Conservation (phyloP, 2,888 invertebrate genomes). For the Psylliodes chrysocephalus region DNA sequence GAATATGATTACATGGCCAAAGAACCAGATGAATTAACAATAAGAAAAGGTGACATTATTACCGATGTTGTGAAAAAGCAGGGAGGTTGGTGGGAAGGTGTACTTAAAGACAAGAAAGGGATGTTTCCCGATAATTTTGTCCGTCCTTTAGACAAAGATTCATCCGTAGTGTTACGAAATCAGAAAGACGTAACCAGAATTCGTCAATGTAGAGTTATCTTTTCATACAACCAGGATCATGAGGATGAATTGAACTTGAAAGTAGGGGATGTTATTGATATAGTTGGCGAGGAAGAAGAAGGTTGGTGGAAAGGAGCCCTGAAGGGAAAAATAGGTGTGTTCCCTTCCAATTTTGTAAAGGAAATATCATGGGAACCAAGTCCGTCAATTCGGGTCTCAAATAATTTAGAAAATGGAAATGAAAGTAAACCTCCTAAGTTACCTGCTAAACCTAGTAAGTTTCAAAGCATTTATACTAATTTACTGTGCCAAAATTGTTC, state of each 20-base stretch:
- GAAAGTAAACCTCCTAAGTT: constrained; percentile 71
- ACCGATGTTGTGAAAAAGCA: constrained; percentile 80
- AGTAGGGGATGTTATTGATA: constrained; percentile 90
- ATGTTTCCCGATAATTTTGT: constrained; percentile 97
- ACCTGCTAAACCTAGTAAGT: constrained; percentile 81
- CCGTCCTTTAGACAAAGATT: constrained; percentile 64
- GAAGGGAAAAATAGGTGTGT: constrained; percentile 87
- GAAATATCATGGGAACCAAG: constrained; percentile 57
- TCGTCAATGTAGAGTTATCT: constrained; percentile 85
- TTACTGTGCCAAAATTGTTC: too few relatives aligned
- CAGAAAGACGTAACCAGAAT: constrained; percentile 60
- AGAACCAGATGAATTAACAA: constrained; percentile 85
- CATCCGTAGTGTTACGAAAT: constrained; percentile 53
- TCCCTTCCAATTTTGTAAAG: constrained; percentile 94
- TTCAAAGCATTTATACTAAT: too few relatives aligned
- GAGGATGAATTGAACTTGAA: constrained; percentile 90
- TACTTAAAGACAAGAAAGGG: constrained; percentile 80
- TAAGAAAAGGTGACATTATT: constrained; percentile 85
- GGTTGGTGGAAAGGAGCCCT: constrained; percentile 93
- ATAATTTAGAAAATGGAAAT: constrained; percentile 33
- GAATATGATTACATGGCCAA: constrained; percentile 88
- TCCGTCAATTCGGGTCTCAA: constrained; percentile 45
- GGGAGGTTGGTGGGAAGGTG: constrained; percentile 95
- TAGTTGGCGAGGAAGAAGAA: constrained; percentile 91
- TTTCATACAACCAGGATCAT: constrained; percentile 92